A percentile compares a stretch with the other conserved stretches of the same genome.
Conservation (phyloP, 1,140 invertebrate genomes). For the Papilio polytes region DNA sequence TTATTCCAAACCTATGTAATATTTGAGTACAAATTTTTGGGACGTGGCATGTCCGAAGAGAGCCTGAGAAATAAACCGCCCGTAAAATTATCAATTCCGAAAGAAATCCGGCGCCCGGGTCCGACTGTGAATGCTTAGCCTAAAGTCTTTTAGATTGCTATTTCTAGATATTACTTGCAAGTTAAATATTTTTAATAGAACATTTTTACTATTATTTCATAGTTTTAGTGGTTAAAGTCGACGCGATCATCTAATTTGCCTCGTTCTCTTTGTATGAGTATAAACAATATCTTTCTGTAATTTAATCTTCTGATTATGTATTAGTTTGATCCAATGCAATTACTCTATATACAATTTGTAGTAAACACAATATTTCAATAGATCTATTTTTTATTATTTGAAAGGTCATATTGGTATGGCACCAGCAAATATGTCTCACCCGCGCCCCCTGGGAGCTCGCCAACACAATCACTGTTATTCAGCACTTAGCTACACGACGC, state of each 20-base stretch:
- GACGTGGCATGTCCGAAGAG: conserved; percentile 69
- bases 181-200: conserved; percentile 8
- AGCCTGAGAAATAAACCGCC: conserved; percentile 85
- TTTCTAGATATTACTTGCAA: conserved; percentile 20
- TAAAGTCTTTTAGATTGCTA: conserved; percentile 45
- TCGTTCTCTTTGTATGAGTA: too few relatives aligned
- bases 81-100: conserved; percentile 87
- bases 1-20: neutral
- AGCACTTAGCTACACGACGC: conserved; percentile 65
- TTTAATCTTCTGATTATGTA: too few relatives aligned
- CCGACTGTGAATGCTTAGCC: conserved; percentile 66
- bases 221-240: neutral
- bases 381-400: conserved; percentile 18
- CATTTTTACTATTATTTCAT: neutral
- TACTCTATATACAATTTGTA: neutral
- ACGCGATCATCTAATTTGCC: neutral
- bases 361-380: conserved; percentile 5
- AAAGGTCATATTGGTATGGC: conserved; percentile 49
- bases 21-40: conserved; percentile 47
- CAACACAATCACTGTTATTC: conserved; percentile 81
- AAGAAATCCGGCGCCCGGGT: conserved; percentile 68
- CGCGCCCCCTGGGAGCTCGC: conserved; percentile 74
- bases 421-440: conserved; percentile 67
- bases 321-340: neutral
- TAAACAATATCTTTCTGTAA: too few relatives aligned